Base-by-base conservation (phyloP, 2,888 invertebrate species). In the Hemicrepidius hirtus region DNA sequence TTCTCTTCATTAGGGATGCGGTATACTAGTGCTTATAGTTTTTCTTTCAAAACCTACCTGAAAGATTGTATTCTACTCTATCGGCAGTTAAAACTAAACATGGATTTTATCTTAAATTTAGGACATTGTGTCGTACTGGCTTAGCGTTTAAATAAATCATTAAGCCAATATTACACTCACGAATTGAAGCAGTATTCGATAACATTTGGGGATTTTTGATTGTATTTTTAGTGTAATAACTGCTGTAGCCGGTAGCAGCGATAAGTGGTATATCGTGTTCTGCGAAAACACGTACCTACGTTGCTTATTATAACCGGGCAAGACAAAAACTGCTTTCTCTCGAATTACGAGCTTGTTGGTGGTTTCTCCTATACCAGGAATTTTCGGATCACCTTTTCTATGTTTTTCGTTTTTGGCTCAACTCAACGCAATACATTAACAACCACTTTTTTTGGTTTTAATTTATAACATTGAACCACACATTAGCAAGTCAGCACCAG, bases 231-330 rank as follows among this genome's bases (percentile, higher is more conserved):
- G 73, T 78, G 75, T 79, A 80, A 80, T 80, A 80, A 80, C 75
- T 77, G 77, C 77, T 77, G 77, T 76, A 77, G 81, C 77, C 83
- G 78, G 83, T 83, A 84, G 84, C 83, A 71, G 78, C 81, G 83
- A 83, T 84, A 84, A 84, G 84, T 84, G 84, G 83, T 82, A 84
- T 83, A 82, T 82, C 83, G 79, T 84, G 84, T 84, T 84, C 82
- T 80, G 75, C 79, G 76, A 77, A 79, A 81, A 83, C 83, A 83
- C 81, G 83, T 82, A 83, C 81, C 82, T 82, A 81, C 81, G 81
- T 81, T 83, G 81, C 80, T 83, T 84, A 83, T 80, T 82, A 81
- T 80, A 76, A 77, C 75, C 78, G 75, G 71, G 67, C 74, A 72
- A 66, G 75, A 75, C 77, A 80, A 81, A 82, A 82, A 77, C 77